Percentiles rank a stretch among this genome's conserved stretches.
Conservation (phyloP, 2,888 invertebrate genomes). For the Diloba caeruleocephala region DNA sequence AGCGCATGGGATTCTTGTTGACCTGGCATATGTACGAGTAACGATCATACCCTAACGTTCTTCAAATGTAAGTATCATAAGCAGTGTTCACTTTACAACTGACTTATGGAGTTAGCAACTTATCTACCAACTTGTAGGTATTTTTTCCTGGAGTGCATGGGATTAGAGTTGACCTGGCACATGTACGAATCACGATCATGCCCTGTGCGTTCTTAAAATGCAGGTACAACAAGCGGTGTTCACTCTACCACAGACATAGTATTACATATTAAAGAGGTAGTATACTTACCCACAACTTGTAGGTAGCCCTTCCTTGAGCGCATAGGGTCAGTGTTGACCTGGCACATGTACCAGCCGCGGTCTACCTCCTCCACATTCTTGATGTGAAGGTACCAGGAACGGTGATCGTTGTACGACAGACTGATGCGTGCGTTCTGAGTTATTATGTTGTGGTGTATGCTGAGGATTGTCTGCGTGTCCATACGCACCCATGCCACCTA, state of each 20-base stretch:
- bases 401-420: constrained; percentile 95
- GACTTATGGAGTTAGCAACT: too few relatives aligned
- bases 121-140: too few relatives aligned
- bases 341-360: constrained; percentile 97
- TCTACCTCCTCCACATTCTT: constrained; percentile 96
- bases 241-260: constrained; percentile 94
- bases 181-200: constrained; percentile 96
- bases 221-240: constrained; percentile 97
- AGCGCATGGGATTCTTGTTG: too few relatives aligned
- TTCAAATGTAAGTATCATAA: too few relatives aligned
- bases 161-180: constrained; percentile 98
- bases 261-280: background rate
- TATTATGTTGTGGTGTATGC: constrained; percentile 97
- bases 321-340: constrained; percentile 98
- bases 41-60: too few relatives aligned
- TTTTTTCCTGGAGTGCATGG: constrained; percentile 96
- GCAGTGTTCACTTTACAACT: too few relatives aligned
- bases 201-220: constrained; percentile 96
- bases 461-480: constrained; percentile 97
- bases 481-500: constrained; percentile 98
- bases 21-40: too few relatives aligned
- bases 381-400: constrained; percentile 97
- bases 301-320: constrained; percentile 95
- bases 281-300: constrained; percentile 95
- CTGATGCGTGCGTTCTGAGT: constrained; percentile 96